These are phyloP conservation scores for Sinhomidia bicolor DNA, from an alignment of 2,888 invertebrate species.

Conservation along the genomic window DNA sequence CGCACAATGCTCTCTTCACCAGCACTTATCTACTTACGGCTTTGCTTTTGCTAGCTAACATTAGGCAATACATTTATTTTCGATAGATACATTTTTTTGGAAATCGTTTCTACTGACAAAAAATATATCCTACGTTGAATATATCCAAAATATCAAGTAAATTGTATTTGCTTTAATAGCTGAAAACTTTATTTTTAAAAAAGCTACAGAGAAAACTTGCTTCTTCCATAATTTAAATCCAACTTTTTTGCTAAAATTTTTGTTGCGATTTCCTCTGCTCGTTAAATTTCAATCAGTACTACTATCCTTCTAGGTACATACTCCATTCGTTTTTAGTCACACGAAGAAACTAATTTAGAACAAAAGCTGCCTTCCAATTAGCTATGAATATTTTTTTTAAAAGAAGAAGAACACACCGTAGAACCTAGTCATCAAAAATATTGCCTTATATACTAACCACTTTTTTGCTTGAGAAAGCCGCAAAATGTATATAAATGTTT, in stretches of 20 bases:
- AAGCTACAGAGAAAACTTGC: too few species aligned
- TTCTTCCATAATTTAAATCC: too few species aligned
- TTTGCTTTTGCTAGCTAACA: too few species aligned
- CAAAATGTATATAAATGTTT: neutral
- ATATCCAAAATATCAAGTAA: too few species aligned
- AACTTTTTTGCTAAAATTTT: too few species aligned
- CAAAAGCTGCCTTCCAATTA: neutral
- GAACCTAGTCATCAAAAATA: neutral
- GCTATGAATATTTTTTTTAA: neutral
- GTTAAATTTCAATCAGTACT: constrained; percentile 35
- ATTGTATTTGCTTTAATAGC: too few species aligned
- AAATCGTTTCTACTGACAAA: too few species aligned
- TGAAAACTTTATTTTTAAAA: too few species aligned
- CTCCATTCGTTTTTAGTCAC: neutral
- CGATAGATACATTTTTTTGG: too few species aligned
- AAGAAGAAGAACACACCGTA: neutral
- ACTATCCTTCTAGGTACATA: neutral
- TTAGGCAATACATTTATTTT: too few species aligned
- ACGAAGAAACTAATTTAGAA: neutral
- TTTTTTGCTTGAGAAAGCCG: neutral
- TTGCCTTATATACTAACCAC: constrained; percentile 2
- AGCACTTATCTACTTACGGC: neutral
- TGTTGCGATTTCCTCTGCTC: neutral
- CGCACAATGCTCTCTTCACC: neutral
- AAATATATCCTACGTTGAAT: too few species aligned